Percentiles rank a stretch among this genome's conserved stretches.
Evolutionary conservation across 2,888 invertebrate genomes (phyloP).

Genomic region (Drosophila gaucha): DNA sequence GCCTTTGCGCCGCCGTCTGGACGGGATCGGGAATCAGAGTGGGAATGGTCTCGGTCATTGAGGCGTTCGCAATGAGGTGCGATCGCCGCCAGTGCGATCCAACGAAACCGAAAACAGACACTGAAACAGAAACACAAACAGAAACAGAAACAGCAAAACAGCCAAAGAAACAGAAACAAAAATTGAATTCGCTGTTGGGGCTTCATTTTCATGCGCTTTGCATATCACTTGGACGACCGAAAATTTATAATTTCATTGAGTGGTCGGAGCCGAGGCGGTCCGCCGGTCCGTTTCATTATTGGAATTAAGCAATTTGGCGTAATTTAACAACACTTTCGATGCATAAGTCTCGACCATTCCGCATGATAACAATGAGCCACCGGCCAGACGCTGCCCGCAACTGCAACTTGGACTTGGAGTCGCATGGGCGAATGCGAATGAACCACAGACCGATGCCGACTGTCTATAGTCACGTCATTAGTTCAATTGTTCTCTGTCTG

Average conservation of each 20-base stretch:
- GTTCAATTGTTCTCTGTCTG: conserved; percentile 72
- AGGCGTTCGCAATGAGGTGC: conserved; percentile 51
- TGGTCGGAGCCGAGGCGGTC: conserved; percentile 19
- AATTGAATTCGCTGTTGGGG: conserved; percentile 52
- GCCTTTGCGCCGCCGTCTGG: conserved; percentile 43
- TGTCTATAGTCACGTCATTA: conserved; percentile 78
- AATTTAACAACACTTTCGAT: conserved; percentile 84
- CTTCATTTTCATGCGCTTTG: conserved; percentile 63
- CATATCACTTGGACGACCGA: conserved; percentile 65
- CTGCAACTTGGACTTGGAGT: conserved; percentile 29
- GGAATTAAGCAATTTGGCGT: conserved; percentile 84
- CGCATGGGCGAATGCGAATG: conserved; percentile 19
- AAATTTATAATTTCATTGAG: conserved; percentile 81
- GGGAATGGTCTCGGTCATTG: conserved; percentile 21
- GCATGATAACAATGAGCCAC: conserved; percentile 71
- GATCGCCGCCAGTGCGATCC: conserved; percentile 40
- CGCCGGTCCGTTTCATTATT: conserved; percentile 77
- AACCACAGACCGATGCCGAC: conserved; percentile 46
- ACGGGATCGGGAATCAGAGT: conserved; percentile 17
- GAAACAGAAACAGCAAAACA: conserved; percentile 5
- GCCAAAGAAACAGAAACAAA: conserved; percentile 9
- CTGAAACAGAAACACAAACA: conserved; percentile 17
- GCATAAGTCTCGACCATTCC: conserved; percentile 80
- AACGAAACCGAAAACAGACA: conserved; percentile 16
- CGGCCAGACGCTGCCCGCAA: conserved; percentile 19